Base-by-base conservation (phyloP, 2,113 vertebrate species). In the Oceanodroma tethys region DNA sequence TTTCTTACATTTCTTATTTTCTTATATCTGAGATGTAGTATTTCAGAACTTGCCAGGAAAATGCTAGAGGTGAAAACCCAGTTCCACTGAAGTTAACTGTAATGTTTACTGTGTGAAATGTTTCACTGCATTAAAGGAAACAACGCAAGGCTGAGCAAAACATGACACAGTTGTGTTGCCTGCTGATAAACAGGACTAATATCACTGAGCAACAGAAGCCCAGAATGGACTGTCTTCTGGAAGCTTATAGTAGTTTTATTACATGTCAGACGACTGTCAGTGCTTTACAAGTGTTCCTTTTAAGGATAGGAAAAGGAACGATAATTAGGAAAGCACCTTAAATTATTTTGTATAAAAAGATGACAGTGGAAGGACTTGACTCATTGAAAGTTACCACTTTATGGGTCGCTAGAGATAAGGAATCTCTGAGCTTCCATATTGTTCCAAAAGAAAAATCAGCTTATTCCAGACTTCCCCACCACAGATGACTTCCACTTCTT, bases 381-480 rank as follows among this genome's bases (percentile, higher is more conserved):
- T 94, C 86, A 30, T 25, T 75, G 34, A 55, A 75, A 3, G 6
- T n/a, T 2, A 58, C 62, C 66, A 60, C 32, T 59, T 63, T 1
- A 23, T 81, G 83, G 43, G 19, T 12, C 63, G 65, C 34, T 60
- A 12, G n/a, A 66, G 97, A 97, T 98, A 98, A 97, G 94, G 27
- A 93, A 72, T 65, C 62, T 91, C 70, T 75, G 65, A 93, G 76
- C 87, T 93, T 60, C 90, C 90, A 85, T 55, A 73, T 43, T 91
- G 56, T n/a, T 74, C 36, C 47, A 79, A 62, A 68, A 87, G 47
- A 81, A 92, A 91, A 89, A 98, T 98, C 97, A 26, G 71, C 88
- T 65, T 58, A 43, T 38, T 92, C 59, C 97, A 98, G 91, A 89
- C 97, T 97, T 98, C 97, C 97, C 78, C 45, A 7, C 45, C 7